Percentiles rank a stretch among this genome's conserved stretches.
Evolutionary conservation across 2,888 invertebrate species (phyloP).

Genomic region (Sinotaia quadrata): DNA sequence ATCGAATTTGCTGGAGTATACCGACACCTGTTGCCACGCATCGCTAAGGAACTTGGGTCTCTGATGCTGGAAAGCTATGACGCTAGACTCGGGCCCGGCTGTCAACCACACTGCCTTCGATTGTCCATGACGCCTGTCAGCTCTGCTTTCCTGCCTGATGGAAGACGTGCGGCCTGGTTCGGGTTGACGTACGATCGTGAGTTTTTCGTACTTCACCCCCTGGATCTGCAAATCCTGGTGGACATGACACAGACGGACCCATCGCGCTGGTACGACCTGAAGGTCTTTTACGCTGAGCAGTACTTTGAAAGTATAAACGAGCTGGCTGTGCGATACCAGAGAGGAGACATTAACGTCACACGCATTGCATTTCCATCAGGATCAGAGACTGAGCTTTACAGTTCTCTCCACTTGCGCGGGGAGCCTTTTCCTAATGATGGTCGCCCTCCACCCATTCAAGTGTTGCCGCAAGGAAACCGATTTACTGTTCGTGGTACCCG

Average conservation of each 20-base stretch:
- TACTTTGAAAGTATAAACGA: slow-evolving; percentile 50
- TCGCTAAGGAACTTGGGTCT: slow-evolving; percentile 44
- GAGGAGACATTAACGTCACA: slow-evolving; percentile 52
- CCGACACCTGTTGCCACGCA: slow-evolving; percentile 43
- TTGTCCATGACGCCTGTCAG: slow-evolving; percentile 61
- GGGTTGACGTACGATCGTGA: slow-evolving; percentile 61
- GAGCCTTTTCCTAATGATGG: slow-evolving; percentile 41
- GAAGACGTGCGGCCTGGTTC: slow-evolving; percentile 62
- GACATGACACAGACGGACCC: slow-evolving; percentile 53
- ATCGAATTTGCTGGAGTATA: slow-evolving; percentile 57
- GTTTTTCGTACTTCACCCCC: slow-evolving; percentile 59
- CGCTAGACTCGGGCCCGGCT: slow-evolving; percentile 46
- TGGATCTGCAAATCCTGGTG: slow-evolving; percentile 64
- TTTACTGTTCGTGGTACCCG: slow-evolving; percentile 55
- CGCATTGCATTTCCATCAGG: slow-evolving; percentile 45
- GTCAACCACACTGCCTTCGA: slow-evolving; percentile 53
- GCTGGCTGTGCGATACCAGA: slow-evolving; percentile 48
- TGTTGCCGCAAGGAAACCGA: slow-evolving; percentile 59
- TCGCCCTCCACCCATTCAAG: slow-evolving; percentile 54
- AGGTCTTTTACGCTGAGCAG: slow-evolving; percentile 60
- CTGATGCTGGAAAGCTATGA: slow-evolving; percentile 60
- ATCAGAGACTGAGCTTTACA: slow-evolving; percentile 41
- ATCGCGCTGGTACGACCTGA: slow-evolving; percentile 53
- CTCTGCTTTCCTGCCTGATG: slow-evolving; percentile 52
- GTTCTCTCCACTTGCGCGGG: slow-evolving; percentile 50